These are phyloP conservation scores for Leuciscus waleckii DNA, from an alignment of 2,797 vertebrate species.

Conservation along the genomic window DNA sequence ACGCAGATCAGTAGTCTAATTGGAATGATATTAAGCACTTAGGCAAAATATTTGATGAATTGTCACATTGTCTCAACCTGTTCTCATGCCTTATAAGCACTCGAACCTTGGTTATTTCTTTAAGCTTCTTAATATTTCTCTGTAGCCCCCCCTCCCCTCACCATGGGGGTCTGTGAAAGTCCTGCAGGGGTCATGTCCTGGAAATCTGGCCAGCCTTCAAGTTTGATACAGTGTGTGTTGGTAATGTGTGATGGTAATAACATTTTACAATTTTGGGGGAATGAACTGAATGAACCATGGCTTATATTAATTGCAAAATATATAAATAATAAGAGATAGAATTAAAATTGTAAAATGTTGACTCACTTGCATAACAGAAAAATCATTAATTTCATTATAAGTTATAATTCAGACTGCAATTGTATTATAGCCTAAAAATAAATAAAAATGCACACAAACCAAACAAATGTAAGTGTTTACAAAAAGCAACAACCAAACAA, in stretches of 20 bases:
- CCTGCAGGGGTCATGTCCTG: background rate
- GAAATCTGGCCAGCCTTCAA: background rate
- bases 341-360: background rate
- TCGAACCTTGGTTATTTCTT: constrained; percentile 17
- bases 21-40: background rate
- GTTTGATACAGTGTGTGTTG: background rate
- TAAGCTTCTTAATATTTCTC: constrained; percentile 38
- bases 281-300: background rate
- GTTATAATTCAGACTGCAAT: background rate
- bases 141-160: background rate
- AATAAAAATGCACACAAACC: background rate
- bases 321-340: background rate
- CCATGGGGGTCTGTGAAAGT: constrained; percentile 7
- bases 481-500: background rate
- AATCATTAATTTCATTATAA: background rate
- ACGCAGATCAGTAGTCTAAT: background rate
- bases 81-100: background rate
- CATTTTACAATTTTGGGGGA: background rate
- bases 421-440: background rate
- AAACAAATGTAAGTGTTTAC: no score
- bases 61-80: background rate
- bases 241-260: background rate
- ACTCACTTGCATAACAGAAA: background rate
- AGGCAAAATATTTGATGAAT: background rate
- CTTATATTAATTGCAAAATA: background rate